A percentile compares a stretch with the other conserved stretches of the same genome.
These are phyloP conservation scores for Torymus auratus DNA, from an alignment of 2,888 invertebrate species.

Conservation along the genomic window DNA sequence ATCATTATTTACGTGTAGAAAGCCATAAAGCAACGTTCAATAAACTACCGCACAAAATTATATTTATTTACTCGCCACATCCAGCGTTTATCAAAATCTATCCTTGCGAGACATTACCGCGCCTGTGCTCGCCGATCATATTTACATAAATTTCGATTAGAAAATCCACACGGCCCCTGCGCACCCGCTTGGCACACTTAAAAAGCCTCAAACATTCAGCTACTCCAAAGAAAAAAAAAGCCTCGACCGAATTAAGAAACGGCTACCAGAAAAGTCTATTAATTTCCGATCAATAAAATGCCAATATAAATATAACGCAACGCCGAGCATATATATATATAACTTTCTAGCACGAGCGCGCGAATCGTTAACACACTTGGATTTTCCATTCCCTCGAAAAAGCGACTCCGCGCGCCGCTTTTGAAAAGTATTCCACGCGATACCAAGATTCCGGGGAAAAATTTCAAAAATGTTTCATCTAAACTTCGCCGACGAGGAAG, in stretches of 20 bases:
- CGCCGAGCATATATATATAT: neutral
- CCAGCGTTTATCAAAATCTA: too few relatives aligned
- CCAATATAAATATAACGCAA: slow-evolving; percentile 6
- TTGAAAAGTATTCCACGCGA: neutral
- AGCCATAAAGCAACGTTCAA: too few relatives aligned
- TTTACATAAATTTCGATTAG: slow-evolving; percentile 17
- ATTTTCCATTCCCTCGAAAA: slow-evolving; percentile 14
- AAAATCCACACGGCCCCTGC: neutral
- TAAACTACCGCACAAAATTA: too few relatives aligned
- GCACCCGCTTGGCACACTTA: neutral
- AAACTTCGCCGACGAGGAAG: slow-evolving; percentile 16
- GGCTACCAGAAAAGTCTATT: slow-evolving; percentile 1
- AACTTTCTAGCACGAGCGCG: slow-evolving; percentile 7
- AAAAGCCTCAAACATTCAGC: too few relatives aligned
- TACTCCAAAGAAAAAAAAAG: neutral
- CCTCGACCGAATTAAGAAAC: neutral
- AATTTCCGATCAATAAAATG: slow-evolving; percentile 36
- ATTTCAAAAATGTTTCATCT: slow-evolving; percentile 35
- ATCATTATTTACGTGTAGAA: too few relatives aligned
- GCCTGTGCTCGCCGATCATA: too few relatives aligned
- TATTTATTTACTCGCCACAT: too few relatives aligned
- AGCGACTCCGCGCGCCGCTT: too few relatives aligned
- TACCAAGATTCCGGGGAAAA: slow-evolving; percentile 4
- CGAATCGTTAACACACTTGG: slow-evolving; percentile 31
- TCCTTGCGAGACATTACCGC: neutral